Evolutionary conservation across 1,140 invertebrate species (phyloP).

Genomic region (Magallana gigas): DNA sequence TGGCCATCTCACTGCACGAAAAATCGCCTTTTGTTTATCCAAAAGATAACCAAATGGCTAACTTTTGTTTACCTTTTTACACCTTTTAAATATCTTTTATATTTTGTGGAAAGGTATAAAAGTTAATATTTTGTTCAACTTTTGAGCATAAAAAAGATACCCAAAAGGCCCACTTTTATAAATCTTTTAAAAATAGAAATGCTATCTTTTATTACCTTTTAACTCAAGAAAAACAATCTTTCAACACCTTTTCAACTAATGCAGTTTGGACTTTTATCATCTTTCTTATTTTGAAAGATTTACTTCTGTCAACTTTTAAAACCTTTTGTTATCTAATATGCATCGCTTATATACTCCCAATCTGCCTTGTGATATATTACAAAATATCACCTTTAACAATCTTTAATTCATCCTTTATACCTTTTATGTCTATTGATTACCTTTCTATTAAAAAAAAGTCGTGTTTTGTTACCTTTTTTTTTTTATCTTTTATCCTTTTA

Average conservation of each 20-base stretch:
- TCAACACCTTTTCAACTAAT: not conserved
- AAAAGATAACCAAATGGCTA: not conserved
- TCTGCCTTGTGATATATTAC: not conserved
- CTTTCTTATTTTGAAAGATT: not conserved
- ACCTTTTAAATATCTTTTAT: not conserved
- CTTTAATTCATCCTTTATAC: not conserved
- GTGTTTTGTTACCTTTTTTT: not conserved
- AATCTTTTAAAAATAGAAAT: not conserved
- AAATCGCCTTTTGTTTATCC: slow-evolving; percentile 9
- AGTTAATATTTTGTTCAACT: slow-evolving; percentile 7
- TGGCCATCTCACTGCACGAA: not conserved
- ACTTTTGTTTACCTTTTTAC: not conserved
- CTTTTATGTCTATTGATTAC: not conserved
- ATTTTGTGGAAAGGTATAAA: slow-evolving; percentile 5
- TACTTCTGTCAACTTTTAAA: not conserved
- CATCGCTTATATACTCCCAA: not conserved
- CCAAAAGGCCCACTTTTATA: slow-evolving; percentile 14
- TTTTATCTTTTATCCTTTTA: not conserved
- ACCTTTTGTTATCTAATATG: not conserved
- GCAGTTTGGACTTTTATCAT: not conserved
- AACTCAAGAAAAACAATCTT: not conserved
- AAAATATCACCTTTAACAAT: not conserved
- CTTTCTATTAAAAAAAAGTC: not conserved
- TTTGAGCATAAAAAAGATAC: not conserved
- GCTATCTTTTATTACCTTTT: not conserved